A percentile compares a stretch with the other conserved stretches of the same genome.
Evolutionary conservation across 1,140 invertebrate genomes (phyloP).

Genomic region (Drosophila repletoides): DNA sequence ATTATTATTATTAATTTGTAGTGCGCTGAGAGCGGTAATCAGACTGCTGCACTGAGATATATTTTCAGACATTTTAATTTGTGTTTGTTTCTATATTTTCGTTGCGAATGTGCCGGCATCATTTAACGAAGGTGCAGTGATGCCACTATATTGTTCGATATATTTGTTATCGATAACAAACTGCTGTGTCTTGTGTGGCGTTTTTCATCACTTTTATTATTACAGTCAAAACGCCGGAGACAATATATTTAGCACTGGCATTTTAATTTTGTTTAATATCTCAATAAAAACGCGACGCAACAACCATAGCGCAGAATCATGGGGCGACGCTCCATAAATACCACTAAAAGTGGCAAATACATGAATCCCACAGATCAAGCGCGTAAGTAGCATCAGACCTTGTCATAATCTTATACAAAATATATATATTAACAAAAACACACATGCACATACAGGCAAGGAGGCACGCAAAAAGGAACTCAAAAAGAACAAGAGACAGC

Average conservation of each 20-base stretch:
- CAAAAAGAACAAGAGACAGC: slow-evolving; percentile 98
- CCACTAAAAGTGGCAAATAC: slow-evolving; percentile 99
- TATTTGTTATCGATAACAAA: too few relatives aligned
- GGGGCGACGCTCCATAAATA: slow-evolving; percentile 97
- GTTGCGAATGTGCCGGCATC: slow-evolving; percentile 12
- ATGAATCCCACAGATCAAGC: slow-evolving; percentile 99
- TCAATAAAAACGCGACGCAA: too few relatives aligned
- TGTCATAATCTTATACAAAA: too few relatives aligned
- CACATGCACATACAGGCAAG: slow-evolving; percentile 87
- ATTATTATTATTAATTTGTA: not conserved
- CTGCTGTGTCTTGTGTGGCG: not conserved
- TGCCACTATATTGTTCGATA: not conserved
- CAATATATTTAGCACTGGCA: not conserved
- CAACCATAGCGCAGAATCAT: too few relatives aligned
- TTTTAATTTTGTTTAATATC: not conserved
- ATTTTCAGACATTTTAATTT: slow-evolving; percentile 10
- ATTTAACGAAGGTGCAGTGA: not conserved
- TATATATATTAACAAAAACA: not conserved
- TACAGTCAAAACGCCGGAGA: slow-evolving; percentile 9
- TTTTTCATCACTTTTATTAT: slow-evolving; percentile 10
- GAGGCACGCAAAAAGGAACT: slow-evolving; percentile 98
- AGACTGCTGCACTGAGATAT: not conserved
- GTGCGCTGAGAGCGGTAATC: not conserved
- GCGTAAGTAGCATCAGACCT: slow-evolving; percentile 90
- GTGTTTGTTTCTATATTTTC: not conserved